Percentiles rank a stretch among this genome's conserved stretches.
Conservation (phyloP, 2,797 vertebrate species). For the Poeciliopsis presidionis region DNA sequence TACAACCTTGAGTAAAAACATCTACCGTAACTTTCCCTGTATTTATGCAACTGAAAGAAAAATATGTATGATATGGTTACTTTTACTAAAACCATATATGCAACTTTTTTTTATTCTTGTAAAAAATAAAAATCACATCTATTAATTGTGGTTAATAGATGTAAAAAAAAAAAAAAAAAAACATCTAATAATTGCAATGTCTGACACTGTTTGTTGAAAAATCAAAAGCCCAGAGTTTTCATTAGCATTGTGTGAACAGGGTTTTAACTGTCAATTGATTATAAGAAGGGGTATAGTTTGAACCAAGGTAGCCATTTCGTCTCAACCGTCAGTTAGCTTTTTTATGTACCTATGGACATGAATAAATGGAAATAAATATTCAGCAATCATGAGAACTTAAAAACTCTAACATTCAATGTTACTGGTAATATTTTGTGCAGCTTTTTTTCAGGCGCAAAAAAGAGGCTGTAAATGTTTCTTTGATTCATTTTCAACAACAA, state of each 20-base stretch:
- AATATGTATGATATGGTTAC: background rate
- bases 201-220: background rate
- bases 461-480: slow-evolving; percentile 8
- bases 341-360: background rate
- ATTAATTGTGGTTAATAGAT: background rate
- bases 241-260: background rate
- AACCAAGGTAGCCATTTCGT: background rate
- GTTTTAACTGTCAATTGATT: background rate
- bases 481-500: slow-evolving; percentile 39
- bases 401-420: background rate
- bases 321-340: background rate
- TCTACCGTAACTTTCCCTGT: background rate
- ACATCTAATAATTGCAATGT: background rate
- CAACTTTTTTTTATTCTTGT: background rate
- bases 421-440: background rate
- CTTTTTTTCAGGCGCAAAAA: slow-evolving; percentile 13
- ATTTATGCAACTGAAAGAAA: background rate
- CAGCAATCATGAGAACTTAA: background rate
- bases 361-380: background rate
- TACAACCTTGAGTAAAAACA: background rate
- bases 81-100: background rate
- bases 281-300: background rate
- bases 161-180: background rate
- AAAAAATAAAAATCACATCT: background rate
- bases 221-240: background rate